These are phyloP conservation scores for Chiridota heheva DNA, from an alignment of 35 echinoderm and acorn worm genomes.

Conservation along the genomic window DNA sequence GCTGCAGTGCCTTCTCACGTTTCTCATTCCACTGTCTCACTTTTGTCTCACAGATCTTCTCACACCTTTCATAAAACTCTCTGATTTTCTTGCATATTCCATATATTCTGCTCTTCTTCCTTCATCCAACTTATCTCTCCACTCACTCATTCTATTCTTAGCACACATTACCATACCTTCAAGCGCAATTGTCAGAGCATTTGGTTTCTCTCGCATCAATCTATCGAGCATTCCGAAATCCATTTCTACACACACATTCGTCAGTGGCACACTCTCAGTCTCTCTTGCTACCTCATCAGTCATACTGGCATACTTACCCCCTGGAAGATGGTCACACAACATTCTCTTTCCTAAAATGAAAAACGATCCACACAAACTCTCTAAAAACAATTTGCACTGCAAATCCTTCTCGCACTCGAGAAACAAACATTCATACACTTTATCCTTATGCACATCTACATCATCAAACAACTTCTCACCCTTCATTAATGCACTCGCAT, in stretches of 20 bases:
- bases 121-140: not conserved
- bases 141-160: constrained; percentile 28
- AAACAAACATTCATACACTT: too few species aligned
- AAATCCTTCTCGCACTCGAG: too few species aligned
- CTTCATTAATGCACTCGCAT: constrained; percentile 22
- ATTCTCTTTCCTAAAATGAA: too few species aligned
- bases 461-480: constrained; percentile 3
- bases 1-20: too few species aligned
- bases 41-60: too few species aligned
- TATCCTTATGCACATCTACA: too few species aligned
- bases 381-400: too few species aligned
- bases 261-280: constrained; percentile 24
- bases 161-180: constrained; percentile 29
- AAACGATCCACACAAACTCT: too few species aligned
- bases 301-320: constrained; percentile 4
- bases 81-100: too few species aligned
- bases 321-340: constrained; percentile 1
- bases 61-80: too few species aligned
- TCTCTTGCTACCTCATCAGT: constrained; percentile 2
- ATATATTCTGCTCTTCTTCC: not conserved
- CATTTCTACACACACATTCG: constrained; percentile 34
- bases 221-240: constrained; percentile 39
- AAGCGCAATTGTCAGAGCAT: not conserved
- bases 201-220: constrained; percentile 22
- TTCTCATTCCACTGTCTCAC: not conserved